A percentile compares a stretch with the other conserved stretches of the same genome.
phyloP scores from a whole-genome alignment of 2,888 invertebrate genomes.

The Agonopterix subpropinquella region DNA sequence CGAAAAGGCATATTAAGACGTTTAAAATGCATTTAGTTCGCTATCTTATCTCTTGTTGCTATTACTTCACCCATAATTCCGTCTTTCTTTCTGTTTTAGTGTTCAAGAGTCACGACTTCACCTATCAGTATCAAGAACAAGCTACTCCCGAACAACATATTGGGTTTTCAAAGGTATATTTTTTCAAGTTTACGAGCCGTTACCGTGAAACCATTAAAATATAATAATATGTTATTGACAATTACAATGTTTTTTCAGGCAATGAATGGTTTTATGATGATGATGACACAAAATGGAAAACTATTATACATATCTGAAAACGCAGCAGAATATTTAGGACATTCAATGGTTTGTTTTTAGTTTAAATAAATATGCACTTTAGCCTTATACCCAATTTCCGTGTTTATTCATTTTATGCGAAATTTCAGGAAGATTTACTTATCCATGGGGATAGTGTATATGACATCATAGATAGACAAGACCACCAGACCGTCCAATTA shows the following conservation, averaged over 20 bases:
- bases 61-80: constrained; percentile 68
- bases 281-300: constrained; percentile 98
- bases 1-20: constrained; percentile 71
- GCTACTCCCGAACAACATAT: constrained; percentile 87
- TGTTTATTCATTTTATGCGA: not conserved
- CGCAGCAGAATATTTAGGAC: constrained; percentile 98
- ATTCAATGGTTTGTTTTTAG: constrained; percentile 88
- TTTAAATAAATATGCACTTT: no score
- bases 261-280: constrained; percentile 97
- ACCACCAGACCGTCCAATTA: constrained; percentile 96
- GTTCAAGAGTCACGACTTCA: constrained; percentile 87
- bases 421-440: constrained; percentile 93
- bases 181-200: constrained; percentile 45
- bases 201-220: constrained; percentile 34
- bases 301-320: constrained; percentile 98
- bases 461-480: constrained; percentile 99
- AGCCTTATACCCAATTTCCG: no score
- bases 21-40: constrained; percentile 71
- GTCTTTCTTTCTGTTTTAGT: constrained; percentile 84
- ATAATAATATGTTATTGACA: constrained; percentile 28
- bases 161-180: constrained; percentile 91
- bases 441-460: constrained; percentile 99
- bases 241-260: constrained; percentile 83
- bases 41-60: constrained; percentile 69
- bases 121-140: constrained; percentile 79